Conservation (phyloP, 2,113 vertebrate species). For the Oplegnathus fasciatus region DNA sequence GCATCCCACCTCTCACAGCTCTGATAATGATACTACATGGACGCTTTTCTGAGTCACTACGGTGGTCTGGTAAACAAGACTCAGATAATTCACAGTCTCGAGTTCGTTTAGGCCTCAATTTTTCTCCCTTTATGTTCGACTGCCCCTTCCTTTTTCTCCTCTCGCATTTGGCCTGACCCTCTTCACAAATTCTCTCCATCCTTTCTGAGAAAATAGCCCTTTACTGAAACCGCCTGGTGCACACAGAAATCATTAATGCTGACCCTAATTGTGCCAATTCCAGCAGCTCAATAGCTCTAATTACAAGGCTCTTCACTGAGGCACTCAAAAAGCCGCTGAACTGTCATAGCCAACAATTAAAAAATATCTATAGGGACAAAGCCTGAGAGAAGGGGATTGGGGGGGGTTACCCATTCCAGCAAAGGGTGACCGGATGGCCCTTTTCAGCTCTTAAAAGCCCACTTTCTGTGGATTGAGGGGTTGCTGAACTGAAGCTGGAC, state of each 20-base stretch:
- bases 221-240: slow-evolving; percentile 86
- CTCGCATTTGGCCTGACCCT: slow-evolving; percentile 38
- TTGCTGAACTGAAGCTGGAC: slow-evolving; percentile 60
- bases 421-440: slow-evolving; percentile 63
- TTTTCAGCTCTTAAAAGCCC: slow-evolving; percentile 67
- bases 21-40: slow-evolving; percentile 40
- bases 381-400: slow-evolving; percentile 39
- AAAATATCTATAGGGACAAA: slow-evolving; percentile 79
- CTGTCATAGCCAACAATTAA: slow-evolving; percentile 87
- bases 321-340: slow-evolving; percentile 86
- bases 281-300: slow-evolving; percentile 92
- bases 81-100: slow-evolving; percentile 21
- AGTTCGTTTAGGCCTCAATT: slow-evolving; percentile 6
- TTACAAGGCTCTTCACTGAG: slow-evolving; percentile 88
- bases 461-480: slow-evolving; percentile 45
- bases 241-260: slow-evolving; percentile 89
- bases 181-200: slow-evolving; percentile 72
- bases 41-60: slow-evolving; percentile 4
- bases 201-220: slow-evolving; percentile 80
- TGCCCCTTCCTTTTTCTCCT: slow-evolving; percentile 9
- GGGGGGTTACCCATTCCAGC: slow-evolving; percentile 28
- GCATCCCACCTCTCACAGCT: slow-evolving; percentile 33
- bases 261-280: slow-evolving; percentile 93
- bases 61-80: slow-evolving; percentile 24
- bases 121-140: slow-evolving; percentile 29